Evolutionary conservation across 2,797 vertebrate species (phyloP).

Genomic region (Darevskia mixta): DNA sequence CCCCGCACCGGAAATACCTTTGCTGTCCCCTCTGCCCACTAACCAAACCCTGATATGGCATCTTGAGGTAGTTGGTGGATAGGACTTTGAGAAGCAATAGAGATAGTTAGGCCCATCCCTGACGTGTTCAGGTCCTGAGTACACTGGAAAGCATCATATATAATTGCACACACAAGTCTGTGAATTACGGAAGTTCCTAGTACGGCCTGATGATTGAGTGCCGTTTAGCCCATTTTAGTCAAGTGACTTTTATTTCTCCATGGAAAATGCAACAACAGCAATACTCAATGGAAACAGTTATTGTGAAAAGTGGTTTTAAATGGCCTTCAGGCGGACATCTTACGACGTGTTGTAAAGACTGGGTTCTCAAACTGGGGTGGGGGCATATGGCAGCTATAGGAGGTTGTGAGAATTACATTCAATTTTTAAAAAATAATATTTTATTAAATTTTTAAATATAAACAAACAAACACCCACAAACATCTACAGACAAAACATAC

Average conservation of each 20-base stretch:
- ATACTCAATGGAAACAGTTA: not conserved
- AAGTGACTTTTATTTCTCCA: constrained; percentile 66
- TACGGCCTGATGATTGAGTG: constrained; percentile 26
- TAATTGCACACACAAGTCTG: not conserved
- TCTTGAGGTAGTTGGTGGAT: no score
- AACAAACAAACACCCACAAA: no score
- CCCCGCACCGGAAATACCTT: not conserved
- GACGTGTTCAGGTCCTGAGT: not conserved
- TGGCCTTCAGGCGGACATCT: not conserved
- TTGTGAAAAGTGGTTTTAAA: constrained; percentile 4
- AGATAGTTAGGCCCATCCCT: not conserved
- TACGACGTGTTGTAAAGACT: no score
- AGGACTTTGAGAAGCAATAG: not conserved
- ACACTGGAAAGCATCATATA: not conserved
- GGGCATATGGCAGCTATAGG: not conserved
- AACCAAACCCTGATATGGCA: no score
- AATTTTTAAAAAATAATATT: no score
- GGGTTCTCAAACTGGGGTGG: not conserved
- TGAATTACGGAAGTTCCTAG: constrained; percentile 47
- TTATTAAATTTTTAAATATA: no score
- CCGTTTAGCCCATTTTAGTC: constrained; percentile 61
- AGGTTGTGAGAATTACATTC: not conserved
- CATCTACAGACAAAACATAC: no score
- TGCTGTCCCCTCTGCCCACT: not conserved
- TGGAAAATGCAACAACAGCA: constrained; percentile 62